Percentiles rank a stretch among this genome's conserved stretches.
These are phyloP conservation scores for Podarcis lilfordi DNA, from an alignment of 2,797 vertebrate genomes.

Conservation along the genomic window DNA sequence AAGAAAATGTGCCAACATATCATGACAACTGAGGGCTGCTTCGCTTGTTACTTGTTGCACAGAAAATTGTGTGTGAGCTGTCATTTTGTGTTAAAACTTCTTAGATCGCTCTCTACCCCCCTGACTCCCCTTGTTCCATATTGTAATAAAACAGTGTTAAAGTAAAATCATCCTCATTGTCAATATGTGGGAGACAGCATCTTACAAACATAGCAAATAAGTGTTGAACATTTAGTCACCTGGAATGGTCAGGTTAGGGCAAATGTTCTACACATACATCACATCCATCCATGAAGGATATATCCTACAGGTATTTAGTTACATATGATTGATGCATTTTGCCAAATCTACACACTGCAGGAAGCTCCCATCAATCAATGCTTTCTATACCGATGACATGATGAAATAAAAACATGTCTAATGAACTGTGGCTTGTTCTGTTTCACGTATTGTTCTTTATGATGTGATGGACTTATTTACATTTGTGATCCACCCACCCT, in stretches of 20 bases:
- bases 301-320: neutral
- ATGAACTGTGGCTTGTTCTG: no score
- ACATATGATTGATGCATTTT: neutral
- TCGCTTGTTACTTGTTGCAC: slow-evolving; percentile 1
- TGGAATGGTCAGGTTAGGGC: neutral
- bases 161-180: neutral
- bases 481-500: no score
- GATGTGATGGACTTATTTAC: no score
- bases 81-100: slow-evolving; percentile 14
- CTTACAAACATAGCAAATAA: neutral
- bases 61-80: slow-evolving; percentile 12
- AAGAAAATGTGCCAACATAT: neutral
- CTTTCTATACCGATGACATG: neutral
- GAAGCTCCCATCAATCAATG: neutral
- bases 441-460: no score
- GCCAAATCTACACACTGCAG: neutral
- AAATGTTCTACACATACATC: neutral
- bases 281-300: neutral
- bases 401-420: neutral
- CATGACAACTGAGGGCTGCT: slow-evolving; percentile 57
- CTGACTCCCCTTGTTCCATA: neutral
- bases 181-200: neutral
- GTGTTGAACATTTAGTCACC: neutral
- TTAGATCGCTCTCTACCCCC: neutral
- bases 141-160: neutral